phyloP scores from a whole-genome alignment of 2,888 invertebrate species.

The Euspilapteryx auroguttella region DNA sequence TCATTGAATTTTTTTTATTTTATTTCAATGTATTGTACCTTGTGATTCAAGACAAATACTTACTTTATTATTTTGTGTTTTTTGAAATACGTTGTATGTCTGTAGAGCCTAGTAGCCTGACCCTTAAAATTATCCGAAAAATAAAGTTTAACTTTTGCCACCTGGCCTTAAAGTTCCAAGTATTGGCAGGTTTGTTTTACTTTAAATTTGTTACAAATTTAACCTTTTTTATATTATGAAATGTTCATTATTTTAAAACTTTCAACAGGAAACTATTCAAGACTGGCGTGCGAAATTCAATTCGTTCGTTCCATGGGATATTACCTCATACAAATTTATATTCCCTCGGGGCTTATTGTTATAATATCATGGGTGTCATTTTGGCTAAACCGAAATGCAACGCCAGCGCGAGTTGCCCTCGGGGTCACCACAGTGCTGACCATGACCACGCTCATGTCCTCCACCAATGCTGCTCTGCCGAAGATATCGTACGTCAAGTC shows the following conservation, averaged over 20 bases:
- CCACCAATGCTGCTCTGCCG: constrained; percentile 94
- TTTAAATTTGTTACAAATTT: too few relatives aligned
- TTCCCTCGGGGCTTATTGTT: constrained; percentile 95
- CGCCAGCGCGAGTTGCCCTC: constrained; percentile 90
- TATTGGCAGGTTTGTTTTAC: too few relatives aligned
- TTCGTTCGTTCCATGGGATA: constrained; percentile 98
- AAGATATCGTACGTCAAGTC: constrained; percentile 98
- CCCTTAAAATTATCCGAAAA: too few relatives aligned
- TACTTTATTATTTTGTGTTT: too few relatives aligned
- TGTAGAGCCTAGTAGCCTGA: too few relatives aligned
- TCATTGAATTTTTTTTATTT: too few relatives aligned
- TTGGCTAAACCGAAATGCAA: constrained; percentile 94
- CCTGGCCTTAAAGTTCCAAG: constrained; percentile 2
- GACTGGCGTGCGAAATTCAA: constrained; percentile 94
- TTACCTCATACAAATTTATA: constrained; percentile 98
- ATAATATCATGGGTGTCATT: constrained; percentile 97
- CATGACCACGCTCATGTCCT: constrained; percentile 97
- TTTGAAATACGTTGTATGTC: too few relatives aligned
- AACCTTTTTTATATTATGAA: too few relatives aligned
- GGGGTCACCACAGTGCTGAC: constrained; percentile 96
- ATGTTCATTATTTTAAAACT: too few relatives aligned
- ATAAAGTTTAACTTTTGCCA: too few relatives aligned
- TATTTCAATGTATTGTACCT: too few relatives aligned
- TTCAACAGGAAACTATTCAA: constrained; percentile 97
- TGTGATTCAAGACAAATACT: too few relatives aligned